Percentiles rank a stretch among this genome's conserved stretches.
Evolutionary conservation across 2,113 vertebrate species (phyloP).

Genomic region (Neolamprologus tretocephalus): DNA sequence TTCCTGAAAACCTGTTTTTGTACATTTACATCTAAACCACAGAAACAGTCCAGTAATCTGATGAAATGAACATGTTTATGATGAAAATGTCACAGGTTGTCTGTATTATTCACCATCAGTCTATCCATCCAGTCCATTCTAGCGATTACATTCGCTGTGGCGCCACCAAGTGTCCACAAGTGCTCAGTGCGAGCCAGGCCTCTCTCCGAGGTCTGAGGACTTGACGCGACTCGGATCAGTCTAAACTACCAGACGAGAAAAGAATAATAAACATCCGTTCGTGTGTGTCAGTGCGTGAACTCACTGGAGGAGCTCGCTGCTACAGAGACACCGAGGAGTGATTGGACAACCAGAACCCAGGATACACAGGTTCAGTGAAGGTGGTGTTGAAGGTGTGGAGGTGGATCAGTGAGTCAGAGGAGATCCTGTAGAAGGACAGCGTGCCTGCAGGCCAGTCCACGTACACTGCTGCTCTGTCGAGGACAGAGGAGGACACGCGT

Average conservation of each 20-base stretch:
- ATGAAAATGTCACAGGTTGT: not conserved
- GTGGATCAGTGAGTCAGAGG: not conserved
- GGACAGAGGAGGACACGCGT: not conserved
- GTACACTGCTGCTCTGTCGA: not conserved
- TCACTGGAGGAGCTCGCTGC: not conserved
- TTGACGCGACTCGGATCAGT: rapidly evolving
- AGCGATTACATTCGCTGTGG: not conserved
- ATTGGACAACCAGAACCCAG: not conserved
- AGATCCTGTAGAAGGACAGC: not conserved
- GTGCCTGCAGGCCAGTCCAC: not conserved
- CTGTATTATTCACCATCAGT: not conserved
- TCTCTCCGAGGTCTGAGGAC: not conserved
- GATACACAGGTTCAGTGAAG: not conserved
- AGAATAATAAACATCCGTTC: not conserved
- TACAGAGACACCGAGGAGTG: not conserved
- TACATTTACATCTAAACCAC: not conserved
- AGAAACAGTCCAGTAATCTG: not conserved
- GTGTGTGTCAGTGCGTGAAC: not conserved
- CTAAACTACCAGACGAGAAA: not conserved
- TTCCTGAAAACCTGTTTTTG: not conserved
- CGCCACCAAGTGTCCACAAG: not conserved
- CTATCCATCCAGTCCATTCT: not conserved
- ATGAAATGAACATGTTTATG: not conserved
- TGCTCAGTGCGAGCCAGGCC: not conserved
- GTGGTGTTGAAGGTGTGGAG: not conserved